Conservation (phyloP, 2,797 vertebrate species). For the Typhlichthys eigenmanni region DNA sequence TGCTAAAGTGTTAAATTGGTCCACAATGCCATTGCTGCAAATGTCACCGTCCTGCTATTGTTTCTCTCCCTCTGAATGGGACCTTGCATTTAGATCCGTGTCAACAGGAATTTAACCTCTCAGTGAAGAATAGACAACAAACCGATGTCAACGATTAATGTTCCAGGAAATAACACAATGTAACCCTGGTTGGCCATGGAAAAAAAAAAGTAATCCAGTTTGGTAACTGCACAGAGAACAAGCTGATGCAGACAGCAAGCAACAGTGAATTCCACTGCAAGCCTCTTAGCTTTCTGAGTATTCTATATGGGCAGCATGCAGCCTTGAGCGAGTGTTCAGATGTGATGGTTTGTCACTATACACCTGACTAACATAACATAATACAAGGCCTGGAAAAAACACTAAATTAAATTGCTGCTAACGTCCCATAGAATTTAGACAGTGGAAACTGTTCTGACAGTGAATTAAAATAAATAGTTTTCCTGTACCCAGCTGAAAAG, state of each 20-base stretch:
- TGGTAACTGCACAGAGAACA: slow-evolving; percentile 28
- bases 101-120: slow-evolving; percentile 61
- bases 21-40: slow-evolving; percentile 21
- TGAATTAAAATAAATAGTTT: too few relatives aligned
- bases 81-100: slow-evolving; percentile 26
- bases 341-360: slow-evolving; percentile 13
- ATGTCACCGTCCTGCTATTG: slow-evolving; percentile 51
- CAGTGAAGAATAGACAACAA: slow-evolving; percentile 49
- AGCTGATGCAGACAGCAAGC: slow-evolving; percentile 23
- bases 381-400: not conserved
- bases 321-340: slow-evolving; percentile 35
- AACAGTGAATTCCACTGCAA: slow-evolving; percentile 63
- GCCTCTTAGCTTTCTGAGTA: slow-evolving; percentile 61
- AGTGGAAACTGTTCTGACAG: too few relatives aligned
- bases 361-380: slow-evolving; percentile 1
- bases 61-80: slow-evolving; percentile 49
- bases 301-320: slow-evolving; percentile 25
- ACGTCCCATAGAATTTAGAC: too few relatives aligned
- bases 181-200: slow-evolving; percentile 33
- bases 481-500: too few relatives aligned
- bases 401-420: too few relatives aligned
- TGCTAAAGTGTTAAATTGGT: slow-evolving; percentile 7
- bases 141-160: slow-evolving; percentile 23
- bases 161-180: slow-evolving; percentile 43
- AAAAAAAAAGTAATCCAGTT: slow-evolving; percentile 42